Base-by-base conservation (phyloP, 2,888 invertebrate species). In the Archips xylosteana region DNA sequence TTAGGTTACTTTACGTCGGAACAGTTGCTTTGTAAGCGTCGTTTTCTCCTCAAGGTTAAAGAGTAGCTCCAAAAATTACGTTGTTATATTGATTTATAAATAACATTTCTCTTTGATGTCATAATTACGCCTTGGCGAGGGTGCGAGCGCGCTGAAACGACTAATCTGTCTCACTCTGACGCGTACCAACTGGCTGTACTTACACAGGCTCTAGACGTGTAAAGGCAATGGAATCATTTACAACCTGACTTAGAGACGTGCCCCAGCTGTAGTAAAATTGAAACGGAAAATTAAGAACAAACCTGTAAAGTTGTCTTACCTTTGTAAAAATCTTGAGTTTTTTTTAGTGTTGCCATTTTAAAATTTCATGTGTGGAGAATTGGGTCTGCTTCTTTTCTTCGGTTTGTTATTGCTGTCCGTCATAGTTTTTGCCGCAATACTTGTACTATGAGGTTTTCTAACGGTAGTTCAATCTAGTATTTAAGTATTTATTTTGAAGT, bases 181-280 rank as follows among this genome's bases (percentile, higher is more conserved):
- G 74, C 69, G 69, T 54, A 74, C 74, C 59, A 47, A 61, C 60
- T 74, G 74, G 74, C 74, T 70, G 74, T 69, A 74, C 65, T 15
- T 23, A 23, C 57, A 57, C 47, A 57, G 32, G 36, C 60, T 51
- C 23, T 13, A 68, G 47, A 69, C 39, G 54, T 5, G 45, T 13
- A 23, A 42, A 63, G 13, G 47, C 13, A 63, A 63, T 47, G 63
- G 8, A 10, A 32, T n/a, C 45, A 45, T 57, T 57, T 57, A 57
- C 57, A 57, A 57, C 57, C 57, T 32, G 57, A 32, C 57, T 32
- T 32, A 57, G 12, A n/a, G 49, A 49, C 49, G 49, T 12, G 57
- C 32, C 32, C 32, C 3, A 32, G 57, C 57, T 54, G 51, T 23
- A 15, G 51, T 3, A 2, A 5, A 32, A 32, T 57, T 57, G 23